Evolutionary conservation across 2,797 vertebrate species (phyloP).

Genomic region (Argya squamiceps): DNA sequence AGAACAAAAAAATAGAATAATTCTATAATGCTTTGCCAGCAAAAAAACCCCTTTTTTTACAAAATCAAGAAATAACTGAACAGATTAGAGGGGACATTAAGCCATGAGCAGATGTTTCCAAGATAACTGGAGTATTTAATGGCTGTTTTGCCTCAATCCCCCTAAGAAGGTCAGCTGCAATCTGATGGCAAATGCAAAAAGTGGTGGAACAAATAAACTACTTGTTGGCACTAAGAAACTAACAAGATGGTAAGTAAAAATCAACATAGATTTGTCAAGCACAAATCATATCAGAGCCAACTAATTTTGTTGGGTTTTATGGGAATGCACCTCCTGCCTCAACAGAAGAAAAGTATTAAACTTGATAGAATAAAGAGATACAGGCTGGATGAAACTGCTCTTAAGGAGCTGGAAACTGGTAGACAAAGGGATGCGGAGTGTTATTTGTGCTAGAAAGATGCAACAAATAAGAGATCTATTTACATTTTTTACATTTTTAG

Average conservation of each 20-base stretch:
- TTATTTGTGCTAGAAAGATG: not conserved
- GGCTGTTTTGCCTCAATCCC: not conserved
- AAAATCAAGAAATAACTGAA: not conserved
- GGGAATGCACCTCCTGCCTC: not conserved
- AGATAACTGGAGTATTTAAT: not conserved
- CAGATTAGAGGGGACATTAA: not conserved
- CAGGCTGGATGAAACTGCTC: not conserved
- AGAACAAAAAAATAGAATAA: not conserved
- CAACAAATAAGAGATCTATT: not conserved
- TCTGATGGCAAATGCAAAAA: not conserved
- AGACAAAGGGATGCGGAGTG: not conserved
- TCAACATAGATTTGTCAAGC: not conserved
- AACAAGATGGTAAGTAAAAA: not conserved
- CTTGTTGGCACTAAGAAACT: slow-evolving; percentile 6
- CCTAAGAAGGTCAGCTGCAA: not conserved
- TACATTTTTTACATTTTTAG: not conserved
- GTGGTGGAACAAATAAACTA: not conserved
- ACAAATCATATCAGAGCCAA: not conserved
- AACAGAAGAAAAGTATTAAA: not conserved
- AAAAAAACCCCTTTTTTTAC: not conserved
- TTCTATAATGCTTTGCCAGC: not conserved
- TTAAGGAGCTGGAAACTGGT: not conserved
- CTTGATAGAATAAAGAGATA: not conserved
- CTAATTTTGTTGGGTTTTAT: not conserved
- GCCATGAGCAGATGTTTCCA: not conserved